These are phyloP conservation scores for Ageneiosus marmoratus DNA, from an alignment of 2,113 vertebrate genomes.

Conservation along the genomic window DNA sequence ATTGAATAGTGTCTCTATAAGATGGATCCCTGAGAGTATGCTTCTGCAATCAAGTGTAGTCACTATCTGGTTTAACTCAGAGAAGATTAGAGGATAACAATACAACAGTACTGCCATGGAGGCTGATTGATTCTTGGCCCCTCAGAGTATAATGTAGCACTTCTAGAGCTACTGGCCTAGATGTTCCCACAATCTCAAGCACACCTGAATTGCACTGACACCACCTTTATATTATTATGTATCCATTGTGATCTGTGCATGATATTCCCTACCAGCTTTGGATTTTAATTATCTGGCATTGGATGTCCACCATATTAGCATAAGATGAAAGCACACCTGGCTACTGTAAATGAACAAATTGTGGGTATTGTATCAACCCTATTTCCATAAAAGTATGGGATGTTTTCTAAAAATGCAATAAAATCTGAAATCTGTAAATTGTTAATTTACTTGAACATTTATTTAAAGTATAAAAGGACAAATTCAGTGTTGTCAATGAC, in stretches of 20 bases:
- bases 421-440: too few relatives aligned
- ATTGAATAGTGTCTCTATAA: constrained; percentile 87
- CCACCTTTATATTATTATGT: constrained; percentile 1
- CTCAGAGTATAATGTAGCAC: constrained; percentile 61
- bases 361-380: background rate
- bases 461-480: too few relatives aligned
- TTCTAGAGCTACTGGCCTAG: background rate
- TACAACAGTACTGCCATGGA: constrained; percentile 54
- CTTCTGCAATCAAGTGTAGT: constrained; percentile 78
- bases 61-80: constrained; percentile 78
- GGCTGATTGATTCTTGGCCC: constrained; percentile 60
- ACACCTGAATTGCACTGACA: constrained; percentile 20
- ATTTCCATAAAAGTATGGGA: too few relatives aligned
- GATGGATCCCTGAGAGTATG: constrained; percentile 85
- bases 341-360: constrained; percentile 22
- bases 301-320: background rate
- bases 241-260: constrained; percentile 13
- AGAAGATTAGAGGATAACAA: constrained; percentile 73
- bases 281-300: background rate
- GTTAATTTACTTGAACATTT: too few relatives aligned
- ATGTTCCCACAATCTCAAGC: constrained; percentile 32
- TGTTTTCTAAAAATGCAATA: too few relatives aligned
- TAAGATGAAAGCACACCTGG: background rate
- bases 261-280: background rate
- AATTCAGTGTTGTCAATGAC: too few relatives aligned